These are phyloP conservation scores for Anser cygnoides DNA, from an alignment of 2,113 vertebrate genomes.

Conservation along the genomic window DNA sequence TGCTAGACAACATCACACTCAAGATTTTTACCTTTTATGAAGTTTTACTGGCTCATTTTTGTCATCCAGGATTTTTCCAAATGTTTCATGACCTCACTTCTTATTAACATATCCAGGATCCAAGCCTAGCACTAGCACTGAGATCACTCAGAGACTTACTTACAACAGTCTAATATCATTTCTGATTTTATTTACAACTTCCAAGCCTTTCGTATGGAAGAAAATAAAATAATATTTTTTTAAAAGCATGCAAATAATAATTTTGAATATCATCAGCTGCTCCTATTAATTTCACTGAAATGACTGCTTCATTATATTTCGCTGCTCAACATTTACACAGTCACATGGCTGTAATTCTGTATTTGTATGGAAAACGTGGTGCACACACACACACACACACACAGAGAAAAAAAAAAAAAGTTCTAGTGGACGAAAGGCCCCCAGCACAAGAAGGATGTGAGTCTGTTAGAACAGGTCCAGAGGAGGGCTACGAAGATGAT, in stretches of 20 bases:
- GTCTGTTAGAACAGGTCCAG: no score
- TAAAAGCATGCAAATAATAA: neutral
- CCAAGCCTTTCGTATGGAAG: neutral
- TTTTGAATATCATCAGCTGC: neutral
- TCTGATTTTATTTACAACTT: neutral
- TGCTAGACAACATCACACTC: neutral
- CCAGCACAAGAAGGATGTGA: no score
- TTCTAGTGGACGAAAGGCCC: no score
- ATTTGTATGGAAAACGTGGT: neutral
- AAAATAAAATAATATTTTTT: neutral
- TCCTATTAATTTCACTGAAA: neutral
- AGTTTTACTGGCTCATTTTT: neutral
- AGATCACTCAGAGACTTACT: neutral
- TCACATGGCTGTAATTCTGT: neutral
- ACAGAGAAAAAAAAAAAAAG: neutral
- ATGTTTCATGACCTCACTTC: slow-evolving; percentile 5
- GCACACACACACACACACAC: no score
- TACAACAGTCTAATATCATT: neutral
- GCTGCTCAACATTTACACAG: neutral
- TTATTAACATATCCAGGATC: neutral
- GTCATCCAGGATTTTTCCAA: slow-evolving; percentile 1
- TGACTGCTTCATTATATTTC: neutral
- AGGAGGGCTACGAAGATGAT: no score
- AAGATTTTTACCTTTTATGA: slow-evolving; percentile 2
- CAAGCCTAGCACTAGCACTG: neutral